A percentile compares a stretch with the other conserved stretches of the same genome.
phyloP scores from a whole-genome alignment of 2,888 invertebrate species.

The Pachycephus smyrnensis region DNA sequence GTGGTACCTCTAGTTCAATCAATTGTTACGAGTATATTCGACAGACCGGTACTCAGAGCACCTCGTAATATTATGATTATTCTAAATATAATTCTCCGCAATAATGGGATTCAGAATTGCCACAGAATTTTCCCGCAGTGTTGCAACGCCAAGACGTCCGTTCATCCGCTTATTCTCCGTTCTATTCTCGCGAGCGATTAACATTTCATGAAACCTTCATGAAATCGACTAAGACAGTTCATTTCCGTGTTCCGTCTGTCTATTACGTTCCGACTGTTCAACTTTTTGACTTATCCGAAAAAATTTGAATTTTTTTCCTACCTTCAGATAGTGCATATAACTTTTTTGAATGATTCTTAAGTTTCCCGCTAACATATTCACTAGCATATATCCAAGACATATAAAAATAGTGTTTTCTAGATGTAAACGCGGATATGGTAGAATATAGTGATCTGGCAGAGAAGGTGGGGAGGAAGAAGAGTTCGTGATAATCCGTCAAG shows the following conservation, averaged over 20 bases:
- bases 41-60: not conserved
- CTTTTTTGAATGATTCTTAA: not conserved
- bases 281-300: not conserved
- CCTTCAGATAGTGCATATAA: not conserved
- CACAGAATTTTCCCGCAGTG: conserved; percentile 5
- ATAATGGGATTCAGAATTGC: not conserved
- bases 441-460: not conserved
- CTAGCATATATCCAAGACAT: not conserved
- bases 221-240: not conserved
- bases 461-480: conserved; percentile 16
- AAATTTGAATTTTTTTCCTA: not conserved
- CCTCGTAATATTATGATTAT: not conserved
- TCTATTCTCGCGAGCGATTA: not conserved
- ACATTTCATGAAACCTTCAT: not conserved
- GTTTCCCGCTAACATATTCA: not conserved
- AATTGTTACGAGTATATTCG: not conserved
- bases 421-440: not conserved
- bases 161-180: not conserved
- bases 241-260: not conserved
- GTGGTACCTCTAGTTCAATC: not conserved
- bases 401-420: not conserved
- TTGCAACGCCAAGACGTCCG: not conserved
- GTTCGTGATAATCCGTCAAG: conserved; percentile 61
- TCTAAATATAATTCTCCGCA: not conserved
- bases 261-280: not conserved